Evolutionary conservation across 2,888 invertebrate genomes (phyloP).

Genomic region (Anagyrus pseudococci): DNA sequence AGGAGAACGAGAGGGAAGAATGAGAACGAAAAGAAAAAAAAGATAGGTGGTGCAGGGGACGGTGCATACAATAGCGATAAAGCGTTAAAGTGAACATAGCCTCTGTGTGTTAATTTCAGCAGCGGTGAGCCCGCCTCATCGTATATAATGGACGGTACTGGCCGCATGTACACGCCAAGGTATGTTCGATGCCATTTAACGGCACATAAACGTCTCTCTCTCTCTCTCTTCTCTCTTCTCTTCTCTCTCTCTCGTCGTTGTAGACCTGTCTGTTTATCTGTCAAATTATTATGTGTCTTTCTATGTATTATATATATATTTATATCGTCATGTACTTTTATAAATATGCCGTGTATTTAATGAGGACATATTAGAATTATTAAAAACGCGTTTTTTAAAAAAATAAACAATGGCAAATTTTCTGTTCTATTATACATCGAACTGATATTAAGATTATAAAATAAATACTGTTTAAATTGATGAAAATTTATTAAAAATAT

Average conservation of each 20-base stretch:
- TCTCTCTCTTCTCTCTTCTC: slow-evolving; percentile 6
- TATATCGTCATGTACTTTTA: no score
- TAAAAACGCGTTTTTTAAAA: no score
- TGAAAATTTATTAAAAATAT: no score
- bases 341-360: no score
- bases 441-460: no score
- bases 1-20: slow-evolving; percentile 20
- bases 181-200: slow-evolving; percentile 57
- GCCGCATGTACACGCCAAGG: slow-evolving; percentile 66
- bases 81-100: slow-evolving; percentile 51
- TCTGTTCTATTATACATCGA: no score
- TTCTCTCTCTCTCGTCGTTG: slow-evolving; percentile 5
- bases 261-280: slow-evolving; percentile 12
- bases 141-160: slow-evolving; percentile 64
- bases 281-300: background rate
- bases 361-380: no score
- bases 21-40: slow-evolving; percentile 27
- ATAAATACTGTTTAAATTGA: no score
- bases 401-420: no score
- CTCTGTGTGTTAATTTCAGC: slow-evolving; percentile 51
- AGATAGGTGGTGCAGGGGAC: slow-evolving; percentile 43
- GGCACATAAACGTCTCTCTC: slow-evolving; percentile 14
- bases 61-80: slow-evolving; percentile 44
- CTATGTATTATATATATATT: background rate
- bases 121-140: slow-evolving; percentile 61